These are phyloP conservation scores for Rhombomys opimus DNA, from an alignment of 2,113 vertebrate species.

Conservation along the genomic window DNA sequence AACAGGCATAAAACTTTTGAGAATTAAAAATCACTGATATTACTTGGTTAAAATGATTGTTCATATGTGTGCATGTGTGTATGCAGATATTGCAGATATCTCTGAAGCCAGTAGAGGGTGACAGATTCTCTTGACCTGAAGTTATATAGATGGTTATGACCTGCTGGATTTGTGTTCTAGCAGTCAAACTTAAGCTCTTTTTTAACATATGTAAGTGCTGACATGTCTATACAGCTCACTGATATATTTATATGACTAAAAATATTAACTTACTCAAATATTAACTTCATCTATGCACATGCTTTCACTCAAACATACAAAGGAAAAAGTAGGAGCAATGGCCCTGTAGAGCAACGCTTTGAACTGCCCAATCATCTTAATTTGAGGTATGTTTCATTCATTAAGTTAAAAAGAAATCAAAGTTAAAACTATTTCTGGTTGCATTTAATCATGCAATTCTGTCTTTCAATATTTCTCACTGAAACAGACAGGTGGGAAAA, in stretches of 20 bases:
- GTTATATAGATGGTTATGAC: background rate
- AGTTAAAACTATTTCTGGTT: background rate
- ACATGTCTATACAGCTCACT: no score
- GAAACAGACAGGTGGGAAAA: background rate
- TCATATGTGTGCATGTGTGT: background rate
- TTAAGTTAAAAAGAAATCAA: background rate
- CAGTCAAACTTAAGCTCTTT: no score
- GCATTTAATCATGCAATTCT: background rate
- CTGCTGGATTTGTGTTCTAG: background rate
- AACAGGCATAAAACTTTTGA: no score
- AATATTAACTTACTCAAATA: background rate
- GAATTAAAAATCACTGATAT: background rate
- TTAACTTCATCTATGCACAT: background rate
- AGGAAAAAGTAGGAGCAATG: background rate
- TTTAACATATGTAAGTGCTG: no score
- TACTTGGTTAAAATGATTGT: background rate
- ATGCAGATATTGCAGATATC: background rate
- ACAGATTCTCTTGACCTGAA: background rate
- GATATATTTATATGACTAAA: no score
- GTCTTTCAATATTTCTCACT: background rate
- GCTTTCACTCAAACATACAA: background rate
- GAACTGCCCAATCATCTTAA: background rate
- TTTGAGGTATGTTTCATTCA: background rate
- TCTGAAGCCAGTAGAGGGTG: background rate
- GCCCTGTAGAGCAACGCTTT: background rate